Conservation (phyloP, 2,888 invertebrate species). For the Melanchra persicariae region DNA sequence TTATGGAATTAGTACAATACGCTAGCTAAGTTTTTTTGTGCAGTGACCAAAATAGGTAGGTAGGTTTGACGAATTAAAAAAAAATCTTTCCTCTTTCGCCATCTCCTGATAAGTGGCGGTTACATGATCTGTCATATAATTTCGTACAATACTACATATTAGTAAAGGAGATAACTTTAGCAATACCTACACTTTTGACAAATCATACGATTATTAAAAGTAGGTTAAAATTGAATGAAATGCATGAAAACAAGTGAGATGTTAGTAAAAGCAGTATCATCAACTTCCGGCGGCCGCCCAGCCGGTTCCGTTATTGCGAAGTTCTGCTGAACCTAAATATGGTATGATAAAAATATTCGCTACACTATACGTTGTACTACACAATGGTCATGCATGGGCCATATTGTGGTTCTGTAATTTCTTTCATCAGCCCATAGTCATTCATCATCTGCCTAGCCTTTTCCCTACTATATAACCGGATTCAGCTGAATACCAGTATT, state of each 20-base stretch:
- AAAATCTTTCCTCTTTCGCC: not conserved
- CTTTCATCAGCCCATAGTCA: too few species aligned
- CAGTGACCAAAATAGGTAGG: not conserved
- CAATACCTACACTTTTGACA: not conserved
- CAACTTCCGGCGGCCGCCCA: constrained; percentile 37
- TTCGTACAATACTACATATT: not conserved
- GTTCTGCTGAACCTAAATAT: constrained; percentile 39
- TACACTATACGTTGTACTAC: not conserved
- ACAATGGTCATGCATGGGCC: not conserved
- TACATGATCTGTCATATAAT: not conserved
- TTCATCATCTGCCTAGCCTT: too few species aligned
- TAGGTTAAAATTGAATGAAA: constrained; percentile 40
- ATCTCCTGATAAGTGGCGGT: not conserved
- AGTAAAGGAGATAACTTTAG: not conserved
- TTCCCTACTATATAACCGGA: too few species aligned
- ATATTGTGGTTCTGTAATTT: not conserved
- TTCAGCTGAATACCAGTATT: too few species aligned
- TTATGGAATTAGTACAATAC: not conserved
- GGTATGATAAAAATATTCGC: constrained; percentile 45
- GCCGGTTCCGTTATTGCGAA: constrained; percentile 56
- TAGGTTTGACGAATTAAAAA: too few species aligned
- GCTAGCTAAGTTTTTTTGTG: not conserved
- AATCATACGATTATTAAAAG: not conserved
- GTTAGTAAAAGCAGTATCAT: constrained; percentile 54
- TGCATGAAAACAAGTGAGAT: constrained; percentile 27